These are phyloP conservation scores for Polyommatus iphigenia DNA, from an alignment of 2,888 invertebrate genomes.

Conservation along the genomic window DNA sequence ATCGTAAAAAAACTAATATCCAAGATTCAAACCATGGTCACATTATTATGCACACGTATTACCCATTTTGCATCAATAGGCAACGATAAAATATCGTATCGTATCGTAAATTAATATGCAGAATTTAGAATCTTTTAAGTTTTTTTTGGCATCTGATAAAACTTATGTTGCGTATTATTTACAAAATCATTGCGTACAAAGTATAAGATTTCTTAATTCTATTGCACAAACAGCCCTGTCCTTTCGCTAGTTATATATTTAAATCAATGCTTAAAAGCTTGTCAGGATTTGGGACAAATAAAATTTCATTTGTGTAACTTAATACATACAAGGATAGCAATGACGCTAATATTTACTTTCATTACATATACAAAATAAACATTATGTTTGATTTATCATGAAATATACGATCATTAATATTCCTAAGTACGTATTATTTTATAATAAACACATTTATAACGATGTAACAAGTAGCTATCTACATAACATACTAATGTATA, in stretches of 20 bases:
- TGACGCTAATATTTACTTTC: not conserved
- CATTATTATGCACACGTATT: too few species aligned
- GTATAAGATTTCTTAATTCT: not conserved
- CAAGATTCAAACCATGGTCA: too few species aligned
- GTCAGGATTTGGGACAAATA: not conserved
- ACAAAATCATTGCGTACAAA: not conserved
- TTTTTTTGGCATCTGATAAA: not conserved
- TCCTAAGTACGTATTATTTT: not conserved
- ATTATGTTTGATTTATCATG: not conserved
- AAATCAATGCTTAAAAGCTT: not conserved
- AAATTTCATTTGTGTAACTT: not conserved
- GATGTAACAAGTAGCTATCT: too few species aligned
- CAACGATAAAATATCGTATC: too few species aligned
- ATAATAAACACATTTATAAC: too few species aligned
- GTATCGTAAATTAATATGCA: too few species aligned
- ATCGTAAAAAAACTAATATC: too few species aligned
- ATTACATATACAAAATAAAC: not conserved
- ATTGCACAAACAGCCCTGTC: not conserved
- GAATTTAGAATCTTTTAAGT: not conserved
- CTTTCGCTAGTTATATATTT: not conserved
- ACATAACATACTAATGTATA: too few species aligned
- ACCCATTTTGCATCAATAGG: too few species aligned
- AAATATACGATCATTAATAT: not conserved
- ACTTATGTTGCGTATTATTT: not conserved
- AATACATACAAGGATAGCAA: not conserved